Evolutionary conservation across 2,797 vertebrate species (phyloP).

Genomic region (Mormyrus hasselquistii): DNA sequence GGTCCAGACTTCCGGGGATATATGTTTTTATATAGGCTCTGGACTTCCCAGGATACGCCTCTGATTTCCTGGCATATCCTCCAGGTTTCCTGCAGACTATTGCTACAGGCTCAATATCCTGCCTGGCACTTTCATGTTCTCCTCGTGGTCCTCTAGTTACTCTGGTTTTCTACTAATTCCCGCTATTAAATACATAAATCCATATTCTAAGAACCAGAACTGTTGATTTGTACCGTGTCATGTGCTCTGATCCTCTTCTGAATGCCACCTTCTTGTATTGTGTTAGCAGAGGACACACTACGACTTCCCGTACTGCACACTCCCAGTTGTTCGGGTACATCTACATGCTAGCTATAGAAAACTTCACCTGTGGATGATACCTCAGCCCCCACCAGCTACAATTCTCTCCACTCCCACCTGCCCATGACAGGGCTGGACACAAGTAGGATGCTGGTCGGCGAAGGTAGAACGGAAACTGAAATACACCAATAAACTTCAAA

Average conservation of each 20-base stretch:
- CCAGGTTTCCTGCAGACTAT: background rate
- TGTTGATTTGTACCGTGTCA: background rate
- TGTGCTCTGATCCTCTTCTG: background rate
- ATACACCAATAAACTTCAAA: background rate
- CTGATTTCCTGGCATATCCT: background rate
- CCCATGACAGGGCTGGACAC: background rate
- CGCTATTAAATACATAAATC: background rate
- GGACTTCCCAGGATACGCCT: background rate
- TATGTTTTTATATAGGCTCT: background rate
- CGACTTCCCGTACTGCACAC: constrained; percentile 50
- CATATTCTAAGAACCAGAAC: background rate
- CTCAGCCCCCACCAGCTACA: background rate
- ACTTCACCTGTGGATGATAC: background rate
- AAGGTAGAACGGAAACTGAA: background rate
- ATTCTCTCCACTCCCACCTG: background rate
- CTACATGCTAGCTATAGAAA: background rate
- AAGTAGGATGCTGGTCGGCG: background rate
- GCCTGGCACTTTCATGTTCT: background rate
- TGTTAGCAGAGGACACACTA: constrained; percentile 42
- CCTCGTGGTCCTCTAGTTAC: background rate
- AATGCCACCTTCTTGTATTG: constrained; percentile 40
- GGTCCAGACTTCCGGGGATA: no score
- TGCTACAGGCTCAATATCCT: background rate
- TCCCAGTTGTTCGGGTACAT: constrained; percentile 25
- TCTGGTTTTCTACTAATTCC: background rate